Percentiles rank a stretch among this genome's conserved stretches.
Evolutionary conservation across 92 coral and sea anemone species (phyloP).

Genomic region (Epizoanthus scotinus): DNA sequence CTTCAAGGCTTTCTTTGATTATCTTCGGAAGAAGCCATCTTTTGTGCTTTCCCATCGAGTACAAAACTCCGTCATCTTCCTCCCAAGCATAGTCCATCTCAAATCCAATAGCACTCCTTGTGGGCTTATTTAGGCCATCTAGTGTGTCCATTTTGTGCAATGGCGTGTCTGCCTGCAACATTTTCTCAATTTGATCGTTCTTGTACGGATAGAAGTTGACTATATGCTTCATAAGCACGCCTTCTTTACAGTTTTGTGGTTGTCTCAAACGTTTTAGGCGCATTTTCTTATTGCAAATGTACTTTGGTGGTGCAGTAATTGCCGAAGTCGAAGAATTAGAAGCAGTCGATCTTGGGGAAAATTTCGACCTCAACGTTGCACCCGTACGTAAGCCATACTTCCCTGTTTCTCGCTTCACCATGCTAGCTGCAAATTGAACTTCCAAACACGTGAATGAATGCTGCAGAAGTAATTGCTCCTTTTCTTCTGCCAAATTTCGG

Average conservation of each 20-base stretch:
- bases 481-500: no score
- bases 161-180: constrained; percentile 3
- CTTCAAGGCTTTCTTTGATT: constrained; percentile 52
- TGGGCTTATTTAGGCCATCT: constrained; percentile 21
- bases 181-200: constrained; percentile 20
- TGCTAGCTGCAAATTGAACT: not conserved
- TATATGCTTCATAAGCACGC: constrained; percentile 23
- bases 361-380: constrained; percentile 30
- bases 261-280: constrained; percentile 37
- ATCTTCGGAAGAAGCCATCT: constrained; percentile 91
- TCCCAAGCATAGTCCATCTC: constrained; percentile 4
- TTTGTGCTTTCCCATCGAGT: constrained; percentile 88
- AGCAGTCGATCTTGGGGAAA: not conserved
- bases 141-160: constrained; percentile 26
- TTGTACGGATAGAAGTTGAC: not conserved
- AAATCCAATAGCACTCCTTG: not conserved
- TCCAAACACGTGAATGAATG: no score
- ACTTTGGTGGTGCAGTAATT: not conserved
- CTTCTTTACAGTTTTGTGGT: constrained; percentile 24
- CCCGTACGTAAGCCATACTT: constrained; percentile 37
- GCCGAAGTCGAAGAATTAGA: not conserved
- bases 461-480: not conserved
- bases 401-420: constrained; percentile 28
- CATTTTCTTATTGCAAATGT: constrained; percentile 29
- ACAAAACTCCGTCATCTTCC: constrained; percentile 26